A percentile compares a stretch with the other conserved stretches of the same genome.
Conservation (phyloP, 2,888 invertebrate species). For the Metellina segmentata region DNA sequence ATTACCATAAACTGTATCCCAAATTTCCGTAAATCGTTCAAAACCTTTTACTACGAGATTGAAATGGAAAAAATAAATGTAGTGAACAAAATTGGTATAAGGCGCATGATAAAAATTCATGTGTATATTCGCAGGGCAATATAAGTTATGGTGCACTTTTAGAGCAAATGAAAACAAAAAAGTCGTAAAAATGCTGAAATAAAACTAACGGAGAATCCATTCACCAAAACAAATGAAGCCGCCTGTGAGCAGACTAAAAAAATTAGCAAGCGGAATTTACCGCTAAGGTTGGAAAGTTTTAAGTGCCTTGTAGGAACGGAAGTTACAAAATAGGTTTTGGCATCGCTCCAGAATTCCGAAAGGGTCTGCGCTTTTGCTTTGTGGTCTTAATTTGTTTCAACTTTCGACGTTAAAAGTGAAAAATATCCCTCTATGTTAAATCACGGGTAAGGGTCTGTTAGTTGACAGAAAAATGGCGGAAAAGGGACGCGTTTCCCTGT, state of each 20-base stretch:
- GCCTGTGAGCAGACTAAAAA: not conserved
- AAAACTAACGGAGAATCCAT: not conserved
- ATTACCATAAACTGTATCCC: too few relatives aligned
- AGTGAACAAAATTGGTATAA: not conserved
- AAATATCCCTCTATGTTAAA: slow-evolving; percentile 50
- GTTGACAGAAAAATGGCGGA: slow-evolving; percentile 27
- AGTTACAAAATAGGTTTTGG: slow-evolving; percentile 31
- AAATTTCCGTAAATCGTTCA: too few relatives aligned
- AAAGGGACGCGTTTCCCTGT: not conserved
- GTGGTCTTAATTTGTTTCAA: slow-evolving; percentile 64
- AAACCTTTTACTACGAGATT: too few relatives aligned
- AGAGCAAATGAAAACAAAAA: not conserved
- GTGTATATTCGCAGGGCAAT: not conserved
- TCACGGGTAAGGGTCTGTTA: slow-evolving; percentile 55
- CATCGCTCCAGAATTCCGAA: slow-evolving; percentile 19
- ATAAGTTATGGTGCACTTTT: not conserved
- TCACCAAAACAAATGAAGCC: slow-evolving; percentile 1
- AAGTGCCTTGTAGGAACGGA: not conserved
- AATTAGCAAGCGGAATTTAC: not conserved
- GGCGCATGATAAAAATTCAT: not conserved
- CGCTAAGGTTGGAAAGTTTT: slow-evolving; percentile 1
- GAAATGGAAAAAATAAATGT: too few relatives aligned
- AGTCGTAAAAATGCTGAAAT: not conserved
- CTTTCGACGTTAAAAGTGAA: slow-evolving; percentile 59
- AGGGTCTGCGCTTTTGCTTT: slow-evolving; percentile 25